Evolutionary conservation across 2,113 vertebrate genomes (phyloP).

Genomic region (Mustela lutreola): DNA sequence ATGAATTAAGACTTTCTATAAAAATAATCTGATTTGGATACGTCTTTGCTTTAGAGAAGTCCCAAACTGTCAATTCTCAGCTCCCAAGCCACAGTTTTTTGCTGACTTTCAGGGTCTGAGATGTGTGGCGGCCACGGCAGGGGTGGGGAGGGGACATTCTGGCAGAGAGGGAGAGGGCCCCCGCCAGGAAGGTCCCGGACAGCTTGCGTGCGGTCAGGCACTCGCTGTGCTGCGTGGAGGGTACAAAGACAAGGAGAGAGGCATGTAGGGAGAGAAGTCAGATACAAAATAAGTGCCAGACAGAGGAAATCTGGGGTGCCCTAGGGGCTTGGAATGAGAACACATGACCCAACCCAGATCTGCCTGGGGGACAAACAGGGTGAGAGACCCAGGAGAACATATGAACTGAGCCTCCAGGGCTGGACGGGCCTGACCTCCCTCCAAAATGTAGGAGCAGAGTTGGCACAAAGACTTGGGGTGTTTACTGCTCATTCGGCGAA

Average conservation of each 20-base stretch:
- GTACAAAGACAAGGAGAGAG: background rate
- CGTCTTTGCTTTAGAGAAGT: constrained; percentile 31
- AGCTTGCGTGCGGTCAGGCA: background rate
- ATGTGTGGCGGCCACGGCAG: background rate
- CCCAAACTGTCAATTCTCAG: background rate
- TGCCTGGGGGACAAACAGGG: background rate
- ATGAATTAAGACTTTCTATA: constrained; percentile 26
- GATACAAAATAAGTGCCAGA: background rate
- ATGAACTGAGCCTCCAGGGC: background rate
- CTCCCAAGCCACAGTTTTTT: background rate
- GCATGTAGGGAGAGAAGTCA: background rate
- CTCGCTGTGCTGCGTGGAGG: background rate
- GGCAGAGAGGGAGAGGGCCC: background rate
- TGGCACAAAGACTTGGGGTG: background rate
- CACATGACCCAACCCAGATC: background rate
- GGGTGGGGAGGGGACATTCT: background rate
- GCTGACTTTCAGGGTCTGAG: background rate
- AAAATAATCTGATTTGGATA: constrained; percentile 39
- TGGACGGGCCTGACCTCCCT: background rate
- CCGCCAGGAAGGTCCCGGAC: background rate
- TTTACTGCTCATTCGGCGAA: background rate
- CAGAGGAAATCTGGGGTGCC: background rate
- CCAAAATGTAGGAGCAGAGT: background rate
- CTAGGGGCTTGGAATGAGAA: background rate
- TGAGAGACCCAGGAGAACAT: background rate